Evolutionary conservation across 2,113 vertebrate species (phyloP), one percentile per base, ranked within the genome.

Genomic region (Poecile atricapillus): DNA sequence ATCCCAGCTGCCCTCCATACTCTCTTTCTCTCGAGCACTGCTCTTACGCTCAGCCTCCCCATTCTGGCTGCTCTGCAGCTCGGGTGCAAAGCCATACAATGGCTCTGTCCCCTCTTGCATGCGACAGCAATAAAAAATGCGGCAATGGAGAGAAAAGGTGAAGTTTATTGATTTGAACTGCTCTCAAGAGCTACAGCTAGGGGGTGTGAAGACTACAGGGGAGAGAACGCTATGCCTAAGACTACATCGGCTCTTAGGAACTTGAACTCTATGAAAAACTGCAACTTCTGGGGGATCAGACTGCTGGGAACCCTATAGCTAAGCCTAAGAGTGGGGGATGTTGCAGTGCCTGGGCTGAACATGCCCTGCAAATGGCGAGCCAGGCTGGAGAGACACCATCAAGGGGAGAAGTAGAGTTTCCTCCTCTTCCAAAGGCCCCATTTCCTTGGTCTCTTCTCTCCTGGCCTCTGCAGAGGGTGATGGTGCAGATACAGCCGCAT

Each of bases 141-240:
- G 0, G 10, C 35, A 10, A 9, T 13, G 30, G 2, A 41, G 21
- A n/a, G 10, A 30, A 56, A 47, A 55, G 6, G 7, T 27, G 14
- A 55, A 23, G 19, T 47, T 56, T 56, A n/a, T 39, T 74, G 17
- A 6, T 19, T 21, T 23, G 4, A 8, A 47, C 19, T n/a, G 19
- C 28, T 24, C 15, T 4, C 19, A n/a, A n/a, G 12, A 75, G 19
- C 15, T 56, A 65, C n/a, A 74, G 15, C n/a, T 64, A 41, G 1
- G 14, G 17, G 41, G 11, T 46, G 28, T 0, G 0, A 74, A 55
- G 23, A 64, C 18, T 28, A 15, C 5, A 1, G 4, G 7, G 7
- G 13, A 24, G 28, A n/a, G 11, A 74, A 39, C 15, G n/a, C 56
- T n/a, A 41, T n/a, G 6, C 41, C 49, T 59, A 23, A 49, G 37